Evolutionary conservation across 2,888 invertebrate species (phyloP).

Genomic region (Elmis aenea): DNA sequence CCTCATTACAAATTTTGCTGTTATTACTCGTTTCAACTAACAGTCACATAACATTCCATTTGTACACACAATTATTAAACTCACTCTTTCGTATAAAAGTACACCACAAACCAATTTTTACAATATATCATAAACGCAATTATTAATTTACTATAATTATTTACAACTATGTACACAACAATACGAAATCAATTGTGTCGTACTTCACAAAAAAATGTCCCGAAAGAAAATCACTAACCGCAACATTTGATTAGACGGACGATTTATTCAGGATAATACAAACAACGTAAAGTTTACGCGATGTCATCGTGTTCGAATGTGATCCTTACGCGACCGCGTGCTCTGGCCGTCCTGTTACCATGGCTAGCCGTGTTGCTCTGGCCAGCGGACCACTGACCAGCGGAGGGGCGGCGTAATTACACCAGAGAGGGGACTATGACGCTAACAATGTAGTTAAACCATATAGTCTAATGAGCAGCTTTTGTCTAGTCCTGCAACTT

Average conservation of each 20-base stretch:
- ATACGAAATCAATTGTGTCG: background rate
- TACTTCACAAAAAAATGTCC: background rate
- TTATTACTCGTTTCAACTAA: too few relatives aligned
- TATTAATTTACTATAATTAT: background rate
- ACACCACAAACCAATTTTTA: too few relatives aligned
- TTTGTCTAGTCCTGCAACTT: too few relatives aligned
- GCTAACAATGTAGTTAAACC: conserved; percentile 45
- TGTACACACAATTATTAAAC: too few relatives aligned
- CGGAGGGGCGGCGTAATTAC: conserved; percentile 43
- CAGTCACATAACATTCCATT: too few relatives aligned
- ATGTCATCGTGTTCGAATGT: conserved; percentile 21
- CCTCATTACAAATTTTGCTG: too few relatives aligned
- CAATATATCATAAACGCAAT: too few relatives aligned
- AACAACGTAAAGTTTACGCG: conserved; percentile 23
- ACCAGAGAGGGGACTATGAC: conserved; percentile 38
- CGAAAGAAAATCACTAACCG: background rate
- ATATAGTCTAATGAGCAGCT: conserved; percentile 41
- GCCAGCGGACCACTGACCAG: conserved; percentile 49
- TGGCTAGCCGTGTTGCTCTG: conserved; percentile 46
- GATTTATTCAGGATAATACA: conserved; percentile 24
- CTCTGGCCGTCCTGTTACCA: conserved; percentile 40
- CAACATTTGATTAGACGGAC: conserved; percentile 12
- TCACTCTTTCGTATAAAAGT: too few relatives aligned
- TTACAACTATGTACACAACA: background rate
- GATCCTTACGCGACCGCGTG: conserved; percentile 32